A percentile compares a stretch with the other conserved stretches of the same genome.
Evolutionary conservation across 2,888 invertebrate genomes (phyloP).

Genomic region (Helleia helle): DNA sequence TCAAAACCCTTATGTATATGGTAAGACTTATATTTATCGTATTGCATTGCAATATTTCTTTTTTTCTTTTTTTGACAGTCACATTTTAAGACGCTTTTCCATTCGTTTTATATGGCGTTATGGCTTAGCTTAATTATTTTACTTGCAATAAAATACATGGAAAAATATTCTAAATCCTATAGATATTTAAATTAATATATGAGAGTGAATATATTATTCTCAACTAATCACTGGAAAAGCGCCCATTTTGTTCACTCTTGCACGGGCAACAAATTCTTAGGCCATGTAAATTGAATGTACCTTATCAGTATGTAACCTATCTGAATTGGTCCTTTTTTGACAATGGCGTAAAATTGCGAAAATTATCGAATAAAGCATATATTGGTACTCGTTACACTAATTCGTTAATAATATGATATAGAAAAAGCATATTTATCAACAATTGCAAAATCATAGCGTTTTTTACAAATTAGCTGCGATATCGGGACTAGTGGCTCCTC

Average conservation of each 20-base stretch:
- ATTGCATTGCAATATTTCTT: not conserved
- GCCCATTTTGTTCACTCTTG: not conserved
- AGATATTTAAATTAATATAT: slow-evolving; percentile 3
- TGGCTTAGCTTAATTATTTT: not conserved
- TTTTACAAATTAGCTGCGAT: slow-evolving; percentile 37
- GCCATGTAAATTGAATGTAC: not conserved
- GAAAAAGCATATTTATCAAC: slow-evolving; percentile 1
- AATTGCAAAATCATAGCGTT: not conserved
- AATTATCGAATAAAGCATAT: slow-evolving; percentile 2
- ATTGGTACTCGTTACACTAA: slow-evolving; percentile 2
- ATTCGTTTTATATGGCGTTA: not conserved
- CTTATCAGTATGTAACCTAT: slow-evolving; percentile 7
- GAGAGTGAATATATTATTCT: not conserved
- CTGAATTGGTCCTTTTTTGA: slow-evolving; percentile 9
- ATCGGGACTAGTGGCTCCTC: slow-evolving; percentile 44
- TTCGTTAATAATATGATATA: slow-evolving; percentile 2
- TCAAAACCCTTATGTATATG: not conserved
- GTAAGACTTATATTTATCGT: not conserved
- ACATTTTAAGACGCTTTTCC: not conserved
- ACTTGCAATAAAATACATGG: not conserved
- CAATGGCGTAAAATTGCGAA: slow-evolving; percentile 4
- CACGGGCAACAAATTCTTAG: not conserved
- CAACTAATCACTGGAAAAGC: slow-evolving; percentile 4
- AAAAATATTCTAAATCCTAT: slow-evolving; percentile 1
- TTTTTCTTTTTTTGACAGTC: too few relatives aligned